Base-by-base conservation (phyloP, 2,888 invertebrate species). In the Apeira syringaria region DNA sequence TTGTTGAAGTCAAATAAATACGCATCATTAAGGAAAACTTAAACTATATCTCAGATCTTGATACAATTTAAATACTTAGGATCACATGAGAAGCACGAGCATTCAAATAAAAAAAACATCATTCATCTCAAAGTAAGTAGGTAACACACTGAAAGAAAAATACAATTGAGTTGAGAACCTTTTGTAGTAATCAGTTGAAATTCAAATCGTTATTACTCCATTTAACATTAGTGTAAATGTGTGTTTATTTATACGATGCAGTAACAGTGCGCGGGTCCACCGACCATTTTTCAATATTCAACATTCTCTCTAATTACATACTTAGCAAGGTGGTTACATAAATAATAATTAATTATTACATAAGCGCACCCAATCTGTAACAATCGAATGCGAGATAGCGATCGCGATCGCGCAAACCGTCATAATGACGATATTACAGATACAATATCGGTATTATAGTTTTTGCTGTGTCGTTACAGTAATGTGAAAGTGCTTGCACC, bases 351-450 rank as follows among this genome's bases (percentile, higher is more conserved):
- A 36, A 5, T 12, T 8, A 15, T 34, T 26, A 18, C 18, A 35
- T 20, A 27, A 35, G 18, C 6, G 9, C 35, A 7, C 18, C 11
- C 24, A 9, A 24, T 20, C n/a, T 5, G 28, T 15, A 13, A 17
- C 24, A 22, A 34, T 25, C 33, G 33, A n/a, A n/a, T 25, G 33
- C 27, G 12, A 33, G 40, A 40, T 40, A 40, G 2, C n/a, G 2
- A 40, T 33, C 32, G 9, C 34, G 22, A 12, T 39, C 32, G 39
- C 31, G 38, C 30, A 5, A 10, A 11, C 5, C 20, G 20, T 7
- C 7, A 20, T 7, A 1, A 20, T 24, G 17, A 2, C 28, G 28
- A 13, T 25, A 9, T 12, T 13, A 7, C 11, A 13, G 28, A 28
- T 28, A 28, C 37, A n/a, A 30, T 37, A 38, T 37, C 22, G 38